Evolutionary conservation across 2,113 vertebrate species (phyloP).

Genomic region (Illadopsis cleaveri): DNA sequence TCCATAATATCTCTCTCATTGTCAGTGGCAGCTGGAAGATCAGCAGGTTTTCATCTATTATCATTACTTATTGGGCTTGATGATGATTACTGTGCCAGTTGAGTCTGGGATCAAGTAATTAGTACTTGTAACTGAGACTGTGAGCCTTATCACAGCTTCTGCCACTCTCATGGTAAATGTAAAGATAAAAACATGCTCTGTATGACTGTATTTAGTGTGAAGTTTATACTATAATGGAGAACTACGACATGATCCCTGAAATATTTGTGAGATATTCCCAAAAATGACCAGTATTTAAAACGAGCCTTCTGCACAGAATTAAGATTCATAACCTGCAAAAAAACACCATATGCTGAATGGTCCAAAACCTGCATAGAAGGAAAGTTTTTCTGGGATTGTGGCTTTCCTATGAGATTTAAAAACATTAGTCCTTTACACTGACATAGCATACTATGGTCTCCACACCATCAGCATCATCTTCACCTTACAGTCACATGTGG

Average conservation of each 20-base stretch:
- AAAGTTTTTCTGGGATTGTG: neutral
- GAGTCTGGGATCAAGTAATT: slow-evolving; percentile 12
- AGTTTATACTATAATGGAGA: neutral
- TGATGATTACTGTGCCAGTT: slow-evolving; percentile 17
- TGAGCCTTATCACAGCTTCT: slow-evolving; percentile 1
- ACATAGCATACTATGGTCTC: neutral
- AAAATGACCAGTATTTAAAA: neutral
- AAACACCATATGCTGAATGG: neutral
- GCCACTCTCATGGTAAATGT: neutral
- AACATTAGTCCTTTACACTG: neutral
- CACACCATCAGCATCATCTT: neutral
- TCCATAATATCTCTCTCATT: neutral
- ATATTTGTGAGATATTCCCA: neutral
- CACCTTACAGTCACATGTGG: neutral
- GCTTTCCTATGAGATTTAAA: neutral
- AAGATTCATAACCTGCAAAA: neutral
- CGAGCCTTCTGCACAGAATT: neutral
- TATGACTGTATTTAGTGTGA: neutral
- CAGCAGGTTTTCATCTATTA: slow-evolving; percentile 59
- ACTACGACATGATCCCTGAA: neutral
- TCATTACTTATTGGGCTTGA: slow-evolving; percentile 52
- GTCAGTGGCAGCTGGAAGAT: slow-evolving; percentile 48
- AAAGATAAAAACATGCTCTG: neutral
- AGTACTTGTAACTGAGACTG: slow-evolving; percentile 5
- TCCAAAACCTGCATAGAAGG: neutral